Percentiles rank a stretch among this genome's conserved stretches.
phyloP scores from a whole-genome alignment of 2,113 vertebrate species.

The Bombycilla garrulus region DNA sequence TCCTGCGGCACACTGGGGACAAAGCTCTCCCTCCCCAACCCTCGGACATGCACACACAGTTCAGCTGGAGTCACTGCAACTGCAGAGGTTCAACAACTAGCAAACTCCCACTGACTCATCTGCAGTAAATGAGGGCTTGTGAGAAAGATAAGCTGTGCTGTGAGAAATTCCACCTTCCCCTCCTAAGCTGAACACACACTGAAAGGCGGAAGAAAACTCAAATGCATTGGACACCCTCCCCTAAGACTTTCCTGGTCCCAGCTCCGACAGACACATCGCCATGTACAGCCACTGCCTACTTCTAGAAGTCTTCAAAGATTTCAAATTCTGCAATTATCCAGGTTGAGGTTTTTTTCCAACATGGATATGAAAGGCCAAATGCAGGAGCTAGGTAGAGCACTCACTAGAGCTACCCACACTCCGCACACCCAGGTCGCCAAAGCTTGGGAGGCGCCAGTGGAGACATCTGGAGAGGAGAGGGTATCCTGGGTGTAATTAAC shows the following conservation, averaged over 20 bases:
- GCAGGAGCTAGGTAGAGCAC: neutral
- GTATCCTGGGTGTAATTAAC: slow-evolving; percentile 43
- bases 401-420: neutral
- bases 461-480: neutral
- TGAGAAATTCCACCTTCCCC: neutral
- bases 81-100: neutral
- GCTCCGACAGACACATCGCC: neutral
- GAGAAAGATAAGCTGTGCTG: neutral
- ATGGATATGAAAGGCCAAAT: neutral
- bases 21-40: neutral
- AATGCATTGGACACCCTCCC: neutral
- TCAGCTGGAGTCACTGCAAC: neutral
- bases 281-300: neutral
- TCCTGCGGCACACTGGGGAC: neutral
- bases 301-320: neutral
- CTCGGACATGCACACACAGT: fast-evolving
- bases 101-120: neutral
- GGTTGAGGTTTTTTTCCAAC: neutral
- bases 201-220: neutral
- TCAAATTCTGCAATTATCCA: neutral
- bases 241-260: neutral
- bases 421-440: fast-evolving
- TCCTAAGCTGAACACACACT: neutral
- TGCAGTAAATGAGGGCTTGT: neutral
- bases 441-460: neutral